A percentile compares a stretch with the other conserved stretches of the same genome.
phyloP scores from a whole-genome alignment of 2,888 invertebrate species.

The Eupithecia exiguata region DNA sequence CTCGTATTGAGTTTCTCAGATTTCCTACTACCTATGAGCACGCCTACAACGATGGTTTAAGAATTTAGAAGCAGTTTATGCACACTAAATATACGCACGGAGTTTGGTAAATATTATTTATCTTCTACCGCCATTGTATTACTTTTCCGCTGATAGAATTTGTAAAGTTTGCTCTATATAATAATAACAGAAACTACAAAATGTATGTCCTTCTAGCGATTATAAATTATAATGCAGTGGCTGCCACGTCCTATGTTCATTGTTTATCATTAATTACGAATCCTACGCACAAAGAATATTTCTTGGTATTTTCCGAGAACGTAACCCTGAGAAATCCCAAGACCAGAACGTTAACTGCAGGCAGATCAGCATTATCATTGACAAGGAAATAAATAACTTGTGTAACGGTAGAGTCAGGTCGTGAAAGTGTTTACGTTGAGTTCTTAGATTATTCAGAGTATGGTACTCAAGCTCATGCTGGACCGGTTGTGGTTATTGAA shows the following conservation, averaged over 20 bases:
- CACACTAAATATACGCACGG: background rate
- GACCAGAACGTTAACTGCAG: conserved; percentile 8
- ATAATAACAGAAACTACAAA: background rate
- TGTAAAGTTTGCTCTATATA: background rate
- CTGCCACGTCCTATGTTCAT: background rate
- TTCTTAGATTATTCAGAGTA: conserved; percentile 39
- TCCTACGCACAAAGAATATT: conserved; percentile 21
- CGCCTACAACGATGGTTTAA: background rate
- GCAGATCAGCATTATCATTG: background rate
- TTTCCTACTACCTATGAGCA: background rate
- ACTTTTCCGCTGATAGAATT: background rate
- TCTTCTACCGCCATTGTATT: background rate
- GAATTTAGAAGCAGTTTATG: background rate
- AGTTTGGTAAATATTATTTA: background rate
- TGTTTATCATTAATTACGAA: conserved; percentile 6
- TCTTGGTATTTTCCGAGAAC: conserved; percentile 2
- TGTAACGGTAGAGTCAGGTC: conserved; percentile 28
- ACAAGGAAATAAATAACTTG: conserved; percentile 24
- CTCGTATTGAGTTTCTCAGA: background rate
- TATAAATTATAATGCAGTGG: background rate
- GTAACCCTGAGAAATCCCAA: background rate
- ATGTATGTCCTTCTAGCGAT: background rate
- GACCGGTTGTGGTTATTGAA: conserved; percentile 42
- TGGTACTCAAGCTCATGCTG: conserved; percentile 39
- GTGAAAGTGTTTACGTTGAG: conserved; percentile 39